These are phyloP conservation scores for Eulemur mongoz DNA, from an alignment of 2,797 vertebrate genomes.

Conservation along the genomic window DNA sequence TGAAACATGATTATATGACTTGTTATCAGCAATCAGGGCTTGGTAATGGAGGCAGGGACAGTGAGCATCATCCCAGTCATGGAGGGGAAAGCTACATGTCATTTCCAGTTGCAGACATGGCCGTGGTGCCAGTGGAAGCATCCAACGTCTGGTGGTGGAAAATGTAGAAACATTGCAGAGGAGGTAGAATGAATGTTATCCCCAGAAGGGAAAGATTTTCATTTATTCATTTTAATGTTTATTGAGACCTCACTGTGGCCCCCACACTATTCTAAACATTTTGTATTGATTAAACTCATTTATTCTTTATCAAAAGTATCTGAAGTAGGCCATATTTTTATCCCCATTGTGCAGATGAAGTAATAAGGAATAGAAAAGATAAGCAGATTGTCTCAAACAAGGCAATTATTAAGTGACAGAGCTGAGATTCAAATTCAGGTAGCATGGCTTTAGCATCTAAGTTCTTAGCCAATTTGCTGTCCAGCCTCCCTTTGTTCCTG, in stretches of 20 bases:
- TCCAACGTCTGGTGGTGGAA: background rate
- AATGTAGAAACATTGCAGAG: background rate
- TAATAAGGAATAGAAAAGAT: background rate
- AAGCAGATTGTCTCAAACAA: background rate
- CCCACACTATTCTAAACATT: background rate
- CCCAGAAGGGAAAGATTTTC: background rate
- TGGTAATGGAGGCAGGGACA: background rate
- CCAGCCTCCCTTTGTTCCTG: background rate
- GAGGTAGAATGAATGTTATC: background rate
- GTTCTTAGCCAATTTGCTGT: background rate
- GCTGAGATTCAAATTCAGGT: background rate
- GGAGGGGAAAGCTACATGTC: background rate
- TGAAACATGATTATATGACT: background rate
- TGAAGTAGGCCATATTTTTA: background rate
- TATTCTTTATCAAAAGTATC: background rate
- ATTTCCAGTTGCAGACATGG: background rate
- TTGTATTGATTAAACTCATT: background rate
- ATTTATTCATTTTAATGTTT: background rate
- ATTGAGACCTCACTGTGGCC: background rate
- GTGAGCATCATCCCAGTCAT: background rate
- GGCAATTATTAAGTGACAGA: background rate
- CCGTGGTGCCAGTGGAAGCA: background rate
- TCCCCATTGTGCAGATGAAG: background rate
- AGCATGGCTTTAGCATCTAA: background rate
- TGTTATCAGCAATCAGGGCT: background rate